Evolutionary conservation across 2,888 invertebrate species (phyloP).

Genomic region (Dyspetes luteomarginatus): DNA sequence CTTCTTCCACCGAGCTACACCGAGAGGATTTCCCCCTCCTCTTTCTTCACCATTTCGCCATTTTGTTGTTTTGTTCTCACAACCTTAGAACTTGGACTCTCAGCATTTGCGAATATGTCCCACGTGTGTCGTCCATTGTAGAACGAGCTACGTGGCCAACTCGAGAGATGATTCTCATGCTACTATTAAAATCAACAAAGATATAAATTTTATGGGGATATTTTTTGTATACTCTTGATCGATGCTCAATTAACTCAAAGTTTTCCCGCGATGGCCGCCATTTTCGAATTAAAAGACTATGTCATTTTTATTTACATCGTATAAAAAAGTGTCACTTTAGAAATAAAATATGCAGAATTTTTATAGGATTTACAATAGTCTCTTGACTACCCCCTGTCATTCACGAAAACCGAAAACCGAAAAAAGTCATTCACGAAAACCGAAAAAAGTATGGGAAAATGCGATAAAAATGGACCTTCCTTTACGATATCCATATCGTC

Average conservation of each 20-base stretch:
- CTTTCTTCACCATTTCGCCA: constrained; percentile 22
- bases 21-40: constrained; percentile 62
- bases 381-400: neutral
- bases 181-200: constrained; percentile 49
- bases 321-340: neutral
- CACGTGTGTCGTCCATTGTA: constrained; percentile 77
- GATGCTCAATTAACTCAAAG: neutral
- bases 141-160: constrained; percentile 73
- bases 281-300: too few species aligned
- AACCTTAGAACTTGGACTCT: constrained; percentile 28
- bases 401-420: neutral
- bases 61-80: constrained; percentile 7
- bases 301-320: too few species aligned
- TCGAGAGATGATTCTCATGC: constrained; percentile 68
- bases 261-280: neutral
- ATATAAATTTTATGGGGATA: constrained; percentile 45
- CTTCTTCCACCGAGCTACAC: constrained; percentile 63
- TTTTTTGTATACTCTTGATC: constrained; percentile 4
- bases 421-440: neutral
- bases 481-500: too few species aligned
- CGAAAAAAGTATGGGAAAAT: neutral
- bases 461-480: too few species aligned
- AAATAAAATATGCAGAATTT: neutral
- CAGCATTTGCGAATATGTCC: constrained; percentile 73
- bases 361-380: neutral